phyloP scores from a whole-genome alignment of 2,113 vertebrate genomes.

The Nansenia antarctica region DNA sequence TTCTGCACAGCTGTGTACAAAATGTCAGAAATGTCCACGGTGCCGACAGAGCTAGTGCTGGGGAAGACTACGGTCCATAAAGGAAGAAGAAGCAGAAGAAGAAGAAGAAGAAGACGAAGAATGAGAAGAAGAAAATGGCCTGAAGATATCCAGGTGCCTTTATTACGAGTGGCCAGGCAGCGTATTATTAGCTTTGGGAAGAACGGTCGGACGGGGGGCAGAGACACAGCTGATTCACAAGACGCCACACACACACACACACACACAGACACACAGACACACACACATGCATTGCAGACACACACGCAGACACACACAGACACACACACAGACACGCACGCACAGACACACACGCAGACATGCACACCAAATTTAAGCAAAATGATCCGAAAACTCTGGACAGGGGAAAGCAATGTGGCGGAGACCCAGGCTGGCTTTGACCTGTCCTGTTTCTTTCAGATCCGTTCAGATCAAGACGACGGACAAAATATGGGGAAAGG shows the following conservation, averaged over 20 bases:
- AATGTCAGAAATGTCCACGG: constrained; percentile 34
- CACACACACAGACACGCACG: no score
- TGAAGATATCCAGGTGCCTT: not conserved
- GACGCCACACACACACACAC: no score
- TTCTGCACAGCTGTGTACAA: constrained; percentile 36
- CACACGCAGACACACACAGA: no score
- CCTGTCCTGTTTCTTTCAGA: not conserved
- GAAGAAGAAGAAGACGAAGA: no score
- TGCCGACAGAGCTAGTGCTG: not conserved
- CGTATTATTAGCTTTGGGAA: not conserved
- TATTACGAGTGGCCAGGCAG: not conserved
- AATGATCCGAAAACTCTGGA: not conserved
- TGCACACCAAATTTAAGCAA: not conserved
- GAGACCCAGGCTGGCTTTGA: not conserved
- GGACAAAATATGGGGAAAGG: not conserved
- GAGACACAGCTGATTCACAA: not conserved
- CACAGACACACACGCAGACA: no score
- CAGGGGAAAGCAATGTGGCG: not conserved
- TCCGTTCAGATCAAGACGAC: not conserved
- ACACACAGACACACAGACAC: constrained; percentile 3
- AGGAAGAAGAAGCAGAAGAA: no score
- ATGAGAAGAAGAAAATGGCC: not conserved
- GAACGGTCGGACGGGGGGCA: not conserved
- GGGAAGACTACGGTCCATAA: not conserved
- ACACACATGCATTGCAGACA: not conserved